Conservation (phyloP, 1,140 invertebrate genomes). For the Formica exsecta region DNA sequence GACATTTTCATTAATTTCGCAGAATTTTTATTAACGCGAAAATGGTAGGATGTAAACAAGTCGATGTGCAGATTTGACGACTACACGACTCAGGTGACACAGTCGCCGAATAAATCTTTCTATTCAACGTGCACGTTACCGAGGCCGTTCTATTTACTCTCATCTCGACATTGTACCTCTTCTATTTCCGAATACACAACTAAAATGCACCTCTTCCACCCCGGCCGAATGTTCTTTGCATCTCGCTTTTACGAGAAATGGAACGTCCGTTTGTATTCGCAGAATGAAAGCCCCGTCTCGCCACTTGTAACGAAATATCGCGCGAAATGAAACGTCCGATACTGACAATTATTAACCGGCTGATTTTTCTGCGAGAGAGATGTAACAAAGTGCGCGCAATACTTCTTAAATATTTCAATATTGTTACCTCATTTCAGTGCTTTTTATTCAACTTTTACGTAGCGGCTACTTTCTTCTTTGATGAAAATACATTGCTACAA, state of each 20-base stretch:
- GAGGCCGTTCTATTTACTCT: conserved; percentile 52
- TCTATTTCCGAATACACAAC: conserved; percentile 58
- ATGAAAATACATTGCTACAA: background rate
- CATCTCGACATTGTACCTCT: conserved; percentile 41
- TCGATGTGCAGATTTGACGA: background rate
- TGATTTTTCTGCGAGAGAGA: conserved; percentile 11
- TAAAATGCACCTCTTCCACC: background rate
- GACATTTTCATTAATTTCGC: conserved; percentile 22
- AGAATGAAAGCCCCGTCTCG: conserved; percentile 30
- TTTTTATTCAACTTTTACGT: background rate
- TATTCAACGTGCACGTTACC: conserved; percentile 46
- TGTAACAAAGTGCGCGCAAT: background rate
- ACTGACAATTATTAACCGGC: conserved; percentile 48
- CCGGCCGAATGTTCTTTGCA: conserved; percentile 38
- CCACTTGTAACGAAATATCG: conserved; percentile 57
- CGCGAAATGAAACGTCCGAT: conserved; percentile 49
- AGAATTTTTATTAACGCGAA: conserved; percentile 15
- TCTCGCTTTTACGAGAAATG: conserved; percentile 58
- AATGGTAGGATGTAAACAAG: conserved; percentile 41
- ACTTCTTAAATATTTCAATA: conserved; percentile 50
- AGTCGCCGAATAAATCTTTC: conserved; percentile 56
- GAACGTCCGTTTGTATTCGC: conserved; percentile 34
- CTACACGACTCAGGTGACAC: conserved; percentile 36
- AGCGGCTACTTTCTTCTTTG: background rate
- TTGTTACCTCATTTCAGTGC: conserved; percentile 24